These are phyloP conservation scores for Crenuchus spilurus DNA, from an alignment of 2,797 vertebrate species.

Conservation along the genomic window DNA sequence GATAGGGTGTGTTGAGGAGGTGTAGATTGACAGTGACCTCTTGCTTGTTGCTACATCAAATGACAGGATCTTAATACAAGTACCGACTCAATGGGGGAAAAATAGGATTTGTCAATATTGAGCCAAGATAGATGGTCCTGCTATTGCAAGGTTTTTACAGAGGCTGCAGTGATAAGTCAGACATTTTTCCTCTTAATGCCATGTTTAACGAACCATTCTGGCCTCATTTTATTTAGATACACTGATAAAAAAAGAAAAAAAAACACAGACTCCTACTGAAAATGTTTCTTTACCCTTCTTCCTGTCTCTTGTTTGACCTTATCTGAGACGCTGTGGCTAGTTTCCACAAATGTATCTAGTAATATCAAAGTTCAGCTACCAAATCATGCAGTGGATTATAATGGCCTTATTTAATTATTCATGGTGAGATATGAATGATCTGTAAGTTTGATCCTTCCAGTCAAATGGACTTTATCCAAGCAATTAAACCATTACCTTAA, in stretches of 20 bases:
- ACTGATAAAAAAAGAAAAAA: constrained; percentile 9
- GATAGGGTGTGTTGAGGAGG: constrained; percentile 57
- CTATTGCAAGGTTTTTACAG: constrained; percentile 18
- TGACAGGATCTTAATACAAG: constrained; percentile 57
- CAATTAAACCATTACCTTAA: constrained; percentile 56
- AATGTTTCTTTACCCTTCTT: constrained; percentile 8
- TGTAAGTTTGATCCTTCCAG: constrained; percentile 27
- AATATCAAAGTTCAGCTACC: constrained; percentile 14
- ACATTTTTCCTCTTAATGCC: constrained; percentile 7
- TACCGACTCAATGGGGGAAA: constrained; percentile 41
- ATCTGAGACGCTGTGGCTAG: background rate
- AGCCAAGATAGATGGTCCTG: constrained; percentile 41
- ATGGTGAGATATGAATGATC: constrained; percentile 39
- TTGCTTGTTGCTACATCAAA: constrained; percentile 53
- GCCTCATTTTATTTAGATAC: constrained; percentile 19
- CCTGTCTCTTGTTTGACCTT: background rate
- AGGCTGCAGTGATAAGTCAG: constrained; percentile 40
- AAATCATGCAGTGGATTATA: constrained; percentile 17
- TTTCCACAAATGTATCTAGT: background rate
- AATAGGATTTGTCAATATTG: constrained; percentile 53
- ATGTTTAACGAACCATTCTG: constrained; percentile 29
- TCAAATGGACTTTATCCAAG: constrained; percentile 67
- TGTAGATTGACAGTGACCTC: constrained; percentile 56
- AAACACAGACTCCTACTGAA: background rate
- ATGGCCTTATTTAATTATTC: constrained; percentile 30